These are phyloP conservation scores for Ptychochromis oligacanthus DNA, from an alignment of 2,113 vertebrate species.

Conservation along the genomic window DNA sequence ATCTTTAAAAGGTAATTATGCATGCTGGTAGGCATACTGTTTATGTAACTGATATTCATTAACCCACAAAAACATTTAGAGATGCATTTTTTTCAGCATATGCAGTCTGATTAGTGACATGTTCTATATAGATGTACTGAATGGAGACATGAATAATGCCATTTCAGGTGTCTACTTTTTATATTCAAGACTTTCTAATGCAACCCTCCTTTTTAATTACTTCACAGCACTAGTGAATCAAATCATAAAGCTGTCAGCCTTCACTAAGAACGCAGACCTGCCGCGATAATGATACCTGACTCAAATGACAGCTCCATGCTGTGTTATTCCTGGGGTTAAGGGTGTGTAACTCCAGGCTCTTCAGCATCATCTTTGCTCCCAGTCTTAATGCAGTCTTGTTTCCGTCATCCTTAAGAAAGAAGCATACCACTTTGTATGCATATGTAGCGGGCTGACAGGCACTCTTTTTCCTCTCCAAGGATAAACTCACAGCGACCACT, in stretches of 20 bases:
- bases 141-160: background rate
- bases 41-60: background rate
- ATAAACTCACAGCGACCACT: conserved; percentile 59
- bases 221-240: conserved; percentile 63
- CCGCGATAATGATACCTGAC: conserved; percentile 71
- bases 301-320: conserved; percentile 70
- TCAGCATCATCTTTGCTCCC: conserved; percentile 51
- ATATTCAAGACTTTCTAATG: conserved; percentile 22
- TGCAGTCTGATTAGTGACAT: background rate
- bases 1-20: conserved; percentile 33
- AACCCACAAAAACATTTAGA: background rate
- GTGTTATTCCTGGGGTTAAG: conserved; percentile 71
- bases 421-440: conserved; percentile 80
- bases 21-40: background rate
- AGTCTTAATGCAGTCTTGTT: conserved; percentile 64
- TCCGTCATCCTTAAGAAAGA: conserved; percentile 57
- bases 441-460: conserved; percentile 74
- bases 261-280: conserved; percentile 60
- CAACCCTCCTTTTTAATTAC: conserved; percentile 62
- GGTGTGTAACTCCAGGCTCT: conserved; percentile 66
- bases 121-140: background rate
- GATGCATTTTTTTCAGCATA: background rate
- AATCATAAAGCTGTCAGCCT: conserved; percentile 71
- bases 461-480: conserved; percentile 65
- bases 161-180: conserved; percentile 32